Evolutionary conservation across 2,797 vertebrate species (phyloP).

Genomic region (Bothrops alternatus): DNA sequence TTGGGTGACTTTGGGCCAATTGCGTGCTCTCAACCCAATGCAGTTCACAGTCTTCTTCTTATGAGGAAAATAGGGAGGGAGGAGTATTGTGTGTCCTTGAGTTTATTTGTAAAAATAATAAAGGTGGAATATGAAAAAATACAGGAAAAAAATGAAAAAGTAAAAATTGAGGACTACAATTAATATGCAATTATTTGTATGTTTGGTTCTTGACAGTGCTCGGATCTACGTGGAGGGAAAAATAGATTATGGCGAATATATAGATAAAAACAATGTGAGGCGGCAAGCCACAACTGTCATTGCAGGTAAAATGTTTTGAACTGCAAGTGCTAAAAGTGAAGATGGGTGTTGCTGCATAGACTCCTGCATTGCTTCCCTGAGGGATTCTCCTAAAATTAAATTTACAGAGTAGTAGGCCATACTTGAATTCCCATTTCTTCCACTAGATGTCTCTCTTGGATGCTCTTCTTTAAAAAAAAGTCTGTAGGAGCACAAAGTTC

Average conservation of each 20-base stretch:
- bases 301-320: constrained; percentile 78
- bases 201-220: constrained; percentile 69
- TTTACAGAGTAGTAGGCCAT: background rate
- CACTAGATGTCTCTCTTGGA: constrained; percentile 11
- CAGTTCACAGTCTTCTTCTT: background rate
- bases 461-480: background rate
- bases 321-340: background rate
- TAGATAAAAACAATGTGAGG: constrained; percentile 92
- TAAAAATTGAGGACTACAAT: background rate
- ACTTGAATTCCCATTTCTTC: background rate
- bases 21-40: background rate
- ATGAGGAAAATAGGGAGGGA: background rate
- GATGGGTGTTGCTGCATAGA: background rate
- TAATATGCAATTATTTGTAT: constrained; percentile 14
- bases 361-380: background rate
- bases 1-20: background rate
- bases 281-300: constrained; percentile 95
- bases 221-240: constrained; percentile 92
- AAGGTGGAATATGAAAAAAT: background rate
- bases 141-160: background rate
- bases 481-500: background rate
- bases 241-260: constrained; percentile 95
- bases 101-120: background rate
- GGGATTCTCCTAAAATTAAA: background rate
- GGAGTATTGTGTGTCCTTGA: background rate